Evolutionary conservation across 2,113 vertebrate species (phyloP).

Genomic region (Cygnus buccinator): DNA sequence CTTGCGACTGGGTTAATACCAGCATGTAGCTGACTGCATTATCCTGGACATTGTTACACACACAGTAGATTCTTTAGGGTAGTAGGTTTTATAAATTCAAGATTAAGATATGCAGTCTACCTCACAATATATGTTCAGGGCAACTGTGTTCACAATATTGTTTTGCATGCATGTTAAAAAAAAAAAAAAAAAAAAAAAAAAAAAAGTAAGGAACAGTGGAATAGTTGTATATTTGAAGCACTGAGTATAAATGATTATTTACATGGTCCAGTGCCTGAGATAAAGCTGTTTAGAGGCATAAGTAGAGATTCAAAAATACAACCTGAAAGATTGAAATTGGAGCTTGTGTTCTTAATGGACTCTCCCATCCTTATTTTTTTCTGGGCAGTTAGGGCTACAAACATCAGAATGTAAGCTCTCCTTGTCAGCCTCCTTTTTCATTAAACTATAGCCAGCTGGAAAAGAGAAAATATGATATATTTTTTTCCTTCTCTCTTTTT

Average conservation of each 20-base stretch:
- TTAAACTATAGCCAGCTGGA: neutral
- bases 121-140: neutral
- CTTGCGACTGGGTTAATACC: neutral
- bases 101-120: neutral
- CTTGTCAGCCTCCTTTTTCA: neutral
- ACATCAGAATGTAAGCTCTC: neutral
- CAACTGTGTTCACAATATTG: neutral
- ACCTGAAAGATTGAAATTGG: neutral
- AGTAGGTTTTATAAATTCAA: neutral
- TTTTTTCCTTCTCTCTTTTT: neutral
- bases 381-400: neutral
- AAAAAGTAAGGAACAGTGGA: neutral
- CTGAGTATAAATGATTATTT: neutral
- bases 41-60: neutral
- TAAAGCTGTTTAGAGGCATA: neutral
- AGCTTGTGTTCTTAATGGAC: neutral
- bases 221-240: neutral
- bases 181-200: neutral
- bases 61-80: neutral
- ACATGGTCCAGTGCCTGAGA: neutral
- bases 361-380: neutral
- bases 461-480: neutral
- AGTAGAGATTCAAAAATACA: neutral
- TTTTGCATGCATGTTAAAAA: neutral
- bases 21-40: neutral